Conservation (phyloP, 2,888 invertebrate genomes). For the Macrosiphum euphorbiae region DNA sequence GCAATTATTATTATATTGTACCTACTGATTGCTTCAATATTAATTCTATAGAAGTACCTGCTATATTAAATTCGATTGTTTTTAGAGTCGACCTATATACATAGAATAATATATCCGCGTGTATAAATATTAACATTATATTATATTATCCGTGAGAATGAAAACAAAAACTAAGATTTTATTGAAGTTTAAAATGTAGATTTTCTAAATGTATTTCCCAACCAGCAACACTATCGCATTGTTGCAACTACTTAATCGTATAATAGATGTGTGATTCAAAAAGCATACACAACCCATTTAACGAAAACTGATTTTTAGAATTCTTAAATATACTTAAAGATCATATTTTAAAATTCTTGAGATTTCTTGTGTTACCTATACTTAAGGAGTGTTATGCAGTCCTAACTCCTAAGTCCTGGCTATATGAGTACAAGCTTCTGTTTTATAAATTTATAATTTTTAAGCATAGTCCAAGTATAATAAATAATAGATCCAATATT, state of each 20-base stretch:
- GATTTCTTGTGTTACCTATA: too few relatives aligned
- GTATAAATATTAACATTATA: neutral
- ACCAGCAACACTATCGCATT: neutral
- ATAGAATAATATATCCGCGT: neutral
- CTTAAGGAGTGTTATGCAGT: neutral
- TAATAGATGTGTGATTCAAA: too few relatives aligned
- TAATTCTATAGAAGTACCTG: neutral
- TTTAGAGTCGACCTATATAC: neutral
- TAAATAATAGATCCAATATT: too few relatives aligned
- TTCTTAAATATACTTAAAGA: too few relatives aligned
- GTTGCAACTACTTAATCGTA: neutral
- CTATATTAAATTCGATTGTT: neutral
- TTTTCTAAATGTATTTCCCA: neutral
- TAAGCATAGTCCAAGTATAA: neutral
- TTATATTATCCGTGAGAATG: neutral
- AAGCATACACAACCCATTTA: neutral
- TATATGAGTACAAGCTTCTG: neutral
- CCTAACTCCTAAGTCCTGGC: neutral
- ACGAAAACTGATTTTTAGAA: too few relatives aligned
- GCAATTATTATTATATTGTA: neutral
- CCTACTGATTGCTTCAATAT: neutral
- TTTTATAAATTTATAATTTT: neutral
- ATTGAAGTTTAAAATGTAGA: too few relatives aligned
- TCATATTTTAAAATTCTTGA: too few relatives aligned
- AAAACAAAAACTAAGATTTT: neutral